Evolutionary conservation across 2,797 vertebrate species (phyloP), one percentile per base, ranked within the genome.

Genomic region (Paguma larvata): DNA sequence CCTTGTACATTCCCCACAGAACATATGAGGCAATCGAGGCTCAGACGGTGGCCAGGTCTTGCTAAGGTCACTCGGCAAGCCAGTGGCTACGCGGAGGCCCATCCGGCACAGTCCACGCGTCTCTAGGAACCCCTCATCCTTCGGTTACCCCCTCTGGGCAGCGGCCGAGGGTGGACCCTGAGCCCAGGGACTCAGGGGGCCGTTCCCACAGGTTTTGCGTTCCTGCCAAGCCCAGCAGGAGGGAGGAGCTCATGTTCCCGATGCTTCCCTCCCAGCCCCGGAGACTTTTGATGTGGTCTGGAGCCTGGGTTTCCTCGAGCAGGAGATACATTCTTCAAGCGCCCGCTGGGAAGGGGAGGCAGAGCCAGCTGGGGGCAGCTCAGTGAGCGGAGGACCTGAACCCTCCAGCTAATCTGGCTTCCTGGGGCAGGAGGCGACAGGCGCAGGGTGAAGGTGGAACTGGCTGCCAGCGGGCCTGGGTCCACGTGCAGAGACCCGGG

Each of bases 241-340:
- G 56, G 83, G 32, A 30, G 34, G 25, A 65, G 41, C 48, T 82
- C 16, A 0, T n/a, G 30, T 38, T 77, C 86, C 59, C 25, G 4
- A 41, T 13, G 65, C 19, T 77, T 46, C 23, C 34, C 85, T 95
- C 84, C 84, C 67, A 63, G 59, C 56, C 72, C 41, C 16, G 10
- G 87, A 77, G 18, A 85, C 89, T 97, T 77, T 83, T 90, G 91
- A 96, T 89, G 92, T 72, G 65, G 94, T 91, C 38, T 11, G 94
- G 87, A 97, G 89, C 12, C 94, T 97, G 92, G 41, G 41, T 53
- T 97, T 97, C 70, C 91, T 96, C 67, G 32, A 53, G 62, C 12
- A 41, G 41, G 34, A 75, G 70, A 73, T 15, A n/a, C 46, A 80
- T 89, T 89, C 92, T 78, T 89, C 41, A 34, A 68, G 38, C 21